These are phyloP conservation scores for Crenichthys baileyi DNA, from an alignment of 2,797 vertebrate genomes.

Conservation along the genomic window DNA sequence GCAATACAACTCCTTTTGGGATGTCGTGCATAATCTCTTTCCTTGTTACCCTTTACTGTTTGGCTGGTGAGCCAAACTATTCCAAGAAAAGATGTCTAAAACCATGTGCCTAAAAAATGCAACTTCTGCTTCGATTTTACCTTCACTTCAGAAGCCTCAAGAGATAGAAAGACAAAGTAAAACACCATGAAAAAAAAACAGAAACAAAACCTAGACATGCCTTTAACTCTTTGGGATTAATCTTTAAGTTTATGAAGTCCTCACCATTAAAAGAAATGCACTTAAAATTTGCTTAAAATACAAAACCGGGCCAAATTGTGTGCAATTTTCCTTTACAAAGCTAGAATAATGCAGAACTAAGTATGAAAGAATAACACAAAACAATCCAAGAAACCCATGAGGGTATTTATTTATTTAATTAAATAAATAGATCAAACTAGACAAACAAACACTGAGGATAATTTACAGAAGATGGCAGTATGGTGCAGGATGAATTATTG, in stretches of 20 bases:
- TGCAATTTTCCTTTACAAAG: background rate
- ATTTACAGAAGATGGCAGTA: conserved; percentile 7
- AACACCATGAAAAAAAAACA: background rate
- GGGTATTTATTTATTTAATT: background rate
- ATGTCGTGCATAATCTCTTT: conserved; percentile 8
- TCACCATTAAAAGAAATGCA: background rate
- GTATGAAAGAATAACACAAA: background rate
- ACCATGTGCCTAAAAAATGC: conserved; percentile 59
- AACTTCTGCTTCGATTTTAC: conserved; percentile 1
- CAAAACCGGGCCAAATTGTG: background rate
- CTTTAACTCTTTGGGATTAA: background rate
- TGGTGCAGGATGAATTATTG: background rate
- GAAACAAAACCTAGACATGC: background rate
- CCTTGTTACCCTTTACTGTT: conserved; percentile 13
- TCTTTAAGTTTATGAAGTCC: background rate
- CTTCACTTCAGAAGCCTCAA: conserved; percentile 23
- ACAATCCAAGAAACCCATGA: too few species aligned
- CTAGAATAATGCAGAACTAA: background rate
- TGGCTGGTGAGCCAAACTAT: conserved; percentile 32
- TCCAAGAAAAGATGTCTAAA: conserved; percentile 50
- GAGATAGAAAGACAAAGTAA: background rate
- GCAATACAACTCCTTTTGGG: conserved; percentile 7
- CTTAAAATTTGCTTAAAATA: background rate
- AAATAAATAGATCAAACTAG: background rate
- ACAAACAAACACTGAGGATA: background rate